phyloP scores from a whole-genome alignment of 2,888 invertebrate species.

The Germaria angustata region DNA sequence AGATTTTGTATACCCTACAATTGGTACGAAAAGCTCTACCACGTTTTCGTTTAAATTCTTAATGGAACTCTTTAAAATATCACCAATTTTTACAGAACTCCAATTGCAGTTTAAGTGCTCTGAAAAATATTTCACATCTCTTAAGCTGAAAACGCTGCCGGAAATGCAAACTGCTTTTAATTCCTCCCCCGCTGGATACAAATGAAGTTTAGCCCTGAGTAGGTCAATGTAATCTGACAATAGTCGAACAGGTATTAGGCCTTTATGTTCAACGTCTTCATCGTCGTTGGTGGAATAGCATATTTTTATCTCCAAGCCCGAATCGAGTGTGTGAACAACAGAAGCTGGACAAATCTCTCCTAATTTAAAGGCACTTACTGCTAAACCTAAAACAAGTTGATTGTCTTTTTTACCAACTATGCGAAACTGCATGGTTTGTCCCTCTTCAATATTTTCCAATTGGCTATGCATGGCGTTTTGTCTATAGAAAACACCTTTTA shows the following conservation, averaged over 20 bases:
- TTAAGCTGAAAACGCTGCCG: constrained; percentile 77
- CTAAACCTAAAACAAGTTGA: constrained; percentile 73
- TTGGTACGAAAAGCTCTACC: constrained; percentile 76
- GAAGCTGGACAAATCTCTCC: constrained; percentile 76
- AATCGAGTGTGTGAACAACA: constrained; percentile 73
- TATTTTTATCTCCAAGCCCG: constrained; percentile 78
- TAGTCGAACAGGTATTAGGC: constrained; percentile 78
- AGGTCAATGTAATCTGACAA: constrained; percentile 77
- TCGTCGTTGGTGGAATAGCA: constrained; percentile 66
- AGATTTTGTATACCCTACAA: constrained; percentile 73
- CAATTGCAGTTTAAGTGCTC: constrained; percentile 72
- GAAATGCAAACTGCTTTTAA: constrained; percentile 74
- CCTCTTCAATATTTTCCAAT: constrained; percentile 70
- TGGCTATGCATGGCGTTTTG: constrained; percentile 68
- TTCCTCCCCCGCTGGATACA: constrained; percentile 70
- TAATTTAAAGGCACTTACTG: constrained; percentile 74
- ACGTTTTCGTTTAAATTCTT: constrained; percentile 75
- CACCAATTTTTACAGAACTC: constrained; percentile 73
- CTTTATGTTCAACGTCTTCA: constrained; percentile 72
- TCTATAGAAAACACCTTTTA: constrained; percentile 78
- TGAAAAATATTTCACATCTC: constrained; percentile 77
- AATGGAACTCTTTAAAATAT: constrained; percentile 75
- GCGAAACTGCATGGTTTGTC: constrained; percentile 77
- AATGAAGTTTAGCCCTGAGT: constrained; percentile 72
- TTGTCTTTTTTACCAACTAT: constrained; percentile 71